Conservation (phyloP, 2,797 vertebrate genomes). For the Lacerta bilineata region DNA sequence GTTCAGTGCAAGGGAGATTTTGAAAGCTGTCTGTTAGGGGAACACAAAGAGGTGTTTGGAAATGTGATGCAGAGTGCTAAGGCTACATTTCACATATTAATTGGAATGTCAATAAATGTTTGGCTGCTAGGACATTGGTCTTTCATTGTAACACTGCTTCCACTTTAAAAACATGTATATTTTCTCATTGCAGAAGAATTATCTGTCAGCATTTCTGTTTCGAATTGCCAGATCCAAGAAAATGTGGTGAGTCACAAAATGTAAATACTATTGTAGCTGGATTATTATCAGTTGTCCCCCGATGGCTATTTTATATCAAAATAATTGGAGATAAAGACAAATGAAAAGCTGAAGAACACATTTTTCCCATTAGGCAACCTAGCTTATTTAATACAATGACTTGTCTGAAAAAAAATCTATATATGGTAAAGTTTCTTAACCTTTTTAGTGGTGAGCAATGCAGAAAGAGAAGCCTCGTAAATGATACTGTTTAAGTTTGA, state of each 20-base stretch:
- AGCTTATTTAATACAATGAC: not conserved
- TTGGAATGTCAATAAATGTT: not conserved
- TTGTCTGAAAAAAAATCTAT: not conserved
- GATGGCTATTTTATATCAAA: conserved; percentile 8
- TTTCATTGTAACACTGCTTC: not conserved
- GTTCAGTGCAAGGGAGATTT: not conserved
- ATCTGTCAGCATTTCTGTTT: conserved; percentile 97
- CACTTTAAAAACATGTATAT: conserved; percentile 29
- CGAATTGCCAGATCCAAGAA: conserved; percentile 97
- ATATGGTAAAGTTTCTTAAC: not conserved
- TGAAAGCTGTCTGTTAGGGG: not conserved
- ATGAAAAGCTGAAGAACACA: conserved; percentile 1
- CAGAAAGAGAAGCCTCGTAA: not conserved
- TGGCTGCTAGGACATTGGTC: not conserved
- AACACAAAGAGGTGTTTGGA: not conserved
- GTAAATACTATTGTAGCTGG: not conserved
- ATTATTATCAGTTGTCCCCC: not conserved
- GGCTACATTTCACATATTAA: not conserved
- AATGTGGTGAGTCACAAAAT: conserved; percentile 91
- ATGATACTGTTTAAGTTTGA: not conserved
- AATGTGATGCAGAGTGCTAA: too few relatives aligned
- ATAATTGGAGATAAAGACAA: conserved; percentile 16
- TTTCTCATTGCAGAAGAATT: conserved; percentile 89
- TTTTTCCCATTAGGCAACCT: not conserved
- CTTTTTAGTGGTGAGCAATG: not conserved